These are phyloP conservation scores for Nemotelus pantherinus DNA, from an alignment of 2,888 invertebrate genomes.

Conservation along the genomic window DNA sequence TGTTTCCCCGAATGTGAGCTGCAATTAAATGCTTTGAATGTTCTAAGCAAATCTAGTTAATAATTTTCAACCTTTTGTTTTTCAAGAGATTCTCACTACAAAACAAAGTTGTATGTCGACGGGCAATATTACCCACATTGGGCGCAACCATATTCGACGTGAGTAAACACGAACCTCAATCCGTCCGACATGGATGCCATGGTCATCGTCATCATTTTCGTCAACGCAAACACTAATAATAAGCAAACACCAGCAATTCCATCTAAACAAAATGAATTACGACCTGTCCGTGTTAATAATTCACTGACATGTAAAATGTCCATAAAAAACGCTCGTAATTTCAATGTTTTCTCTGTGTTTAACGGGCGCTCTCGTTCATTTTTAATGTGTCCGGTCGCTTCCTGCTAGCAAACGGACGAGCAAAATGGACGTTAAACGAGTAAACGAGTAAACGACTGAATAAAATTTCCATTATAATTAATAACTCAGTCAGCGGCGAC, in stretches of 20 bases:
- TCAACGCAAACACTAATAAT: slow-evolving; percentile 6
- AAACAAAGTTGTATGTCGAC: no score
- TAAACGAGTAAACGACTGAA: slow-evolving; percentile 47
- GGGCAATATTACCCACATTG: no score
- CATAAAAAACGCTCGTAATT: slow-evolving; percentile 48
- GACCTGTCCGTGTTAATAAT: slow-evolving; percentile 51
- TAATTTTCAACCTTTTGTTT: no score
- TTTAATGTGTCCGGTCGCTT: slow-evolving; percentile 44
- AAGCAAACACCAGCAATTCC: slow-evolving; percentile 32
- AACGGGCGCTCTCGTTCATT: slow-evolving; percentile 19
- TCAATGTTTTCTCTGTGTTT: slow-evolving; percentile 41
- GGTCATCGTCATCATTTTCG: neutral
- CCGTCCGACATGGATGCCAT: neutral
- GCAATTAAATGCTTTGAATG: no score
- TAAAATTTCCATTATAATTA: slow-evolving; percentile 51
- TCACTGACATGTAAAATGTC: slow-evolving; percentile 51
- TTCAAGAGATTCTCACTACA: no score
- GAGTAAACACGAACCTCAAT: no score
- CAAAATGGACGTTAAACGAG: slow-evolving; percentile 34
- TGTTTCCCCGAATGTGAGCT: no score
- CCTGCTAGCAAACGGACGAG: slow-evolving; percentile 14
- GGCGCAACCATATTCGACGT: no score
- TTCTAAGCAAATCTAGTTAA: no score
- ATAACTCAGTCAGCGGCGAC: slow-evolving; percentile 44
- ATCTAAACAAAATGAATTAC: slow-evolving; percentile 48